Conservation (phyloP, 92 coral and sea anemone genomes). For the Galaxea fascicularis region DNA sequence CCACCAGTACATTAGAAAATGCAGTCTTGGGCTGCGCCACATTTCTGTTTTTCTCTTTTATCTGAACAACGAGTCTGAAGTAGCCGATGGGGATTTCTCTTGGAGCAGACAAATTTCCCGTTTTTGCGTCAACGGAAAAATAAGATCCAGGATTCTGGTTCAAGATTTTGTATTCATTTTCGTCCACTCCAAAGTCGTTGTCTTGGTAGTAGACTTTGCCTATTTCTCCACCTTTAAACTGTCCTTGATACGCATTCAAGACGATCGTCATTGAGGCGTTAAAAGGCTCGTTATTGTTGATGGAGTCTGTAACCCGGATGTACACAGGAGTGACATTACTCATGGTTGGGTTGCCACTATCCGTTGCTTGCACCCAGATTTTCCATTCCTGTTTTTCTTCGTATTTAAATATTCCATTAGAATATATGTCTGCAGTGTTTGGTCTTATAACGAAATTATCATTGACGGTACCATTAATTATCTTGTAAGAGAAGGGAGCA, state of each 20-base stretch:
- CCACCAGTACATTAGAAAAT: slow-evolving; percentile 62
- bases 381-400: slow-evolving; percentile 70
- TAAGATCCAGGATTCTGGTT: slow-evolving; percentile 71
- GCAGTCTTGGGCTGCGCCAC: slow-evolving; percentile 67
- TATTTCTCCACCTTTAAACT: slow-evolving; percentile 83
- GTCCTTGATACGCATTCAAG: slow-evolving; percentile 79
- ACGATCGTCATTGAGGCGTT: slow-evolving; percentile 76
- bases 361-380: slow-evolving; percentile 74
- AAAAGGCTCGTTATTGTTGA: slow-evolving; percentile 69
- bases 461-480: slow-evolving; percentile 74
- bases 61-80: slow-evolving; percentile 62
- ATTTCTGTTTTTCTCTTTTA: slow-evolving; percentile 67
- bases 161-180: slow-evolving; percentile 58
- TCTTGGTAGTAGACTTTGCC: slow-evolving; percentile 84
- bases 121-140: slow-evolving; percentile 71
- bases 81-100: slow-evolving; percentile 62
- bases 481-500: slow-evolving; percentile 67
- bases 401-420: slow-evolving; percentile 67
- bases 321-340: slow-evolving; percentile 68
- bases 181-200: slow-evolving; percentile 82
- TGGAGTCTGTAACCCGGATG: slow-evolving; percentile 72
- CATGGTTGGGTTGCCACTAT: slow-evolving; percentile 74
- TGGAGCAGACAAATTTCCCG: slow-evolving; percentile 77
- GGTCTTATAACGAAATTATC: slow-evolving; percentile 63
- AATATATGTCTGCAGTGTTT: slow-evolving; percentile 64